Evolutionary conservation across 2,797 vertebrate genomes (phyloP).

Genomic region (Erpetoichthys calabaricus): DNA sequence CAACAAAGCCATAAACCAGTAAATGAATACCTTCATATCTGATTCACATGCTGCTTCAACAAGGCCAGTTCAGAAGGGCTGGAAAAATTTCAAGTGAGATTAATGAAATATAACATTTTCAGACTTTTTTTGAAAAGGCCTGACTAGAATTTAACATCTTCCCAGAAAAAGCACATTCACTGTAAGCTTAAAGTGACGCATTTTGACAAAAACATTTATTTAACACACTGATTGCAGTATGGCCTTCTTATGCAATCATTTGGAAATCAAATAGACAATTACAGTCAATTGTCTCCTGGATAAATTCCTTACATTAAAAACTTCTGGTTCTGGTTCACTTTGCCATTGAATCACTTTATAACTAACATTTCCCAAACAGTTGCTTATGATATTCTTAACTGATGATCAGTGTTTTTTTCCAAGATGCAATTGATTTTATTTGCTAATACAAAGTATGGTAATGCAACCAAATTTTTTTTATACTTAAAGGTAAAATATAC

Average conservation of each 20-base stretch:
- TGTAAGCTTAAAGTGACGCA: no score
- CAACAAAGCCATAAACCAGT: conserved; percentile 9
- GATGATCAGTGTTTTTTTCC: no score
- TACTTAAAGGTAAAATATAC: no score
- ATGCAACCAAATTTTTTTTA: no score
- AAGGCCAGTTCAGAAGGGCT: conserved; percentile 4
- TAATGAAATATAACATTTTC: background rate
- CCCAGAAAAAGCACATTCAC: no score
- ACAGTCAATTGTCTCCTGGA: no score
- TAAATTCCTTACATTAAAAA: conserved; percentile 12
- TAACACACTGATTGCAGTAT: background rate
- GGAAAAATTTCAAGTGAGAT: conserved; percentile 13
- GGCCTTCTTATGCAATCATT: background rate
- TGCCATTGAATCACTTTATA: background rate
- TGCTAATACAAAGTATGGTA: no score
- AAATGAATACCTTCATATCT: conserved; percentile 15
- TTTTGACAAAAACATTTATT: background rate
- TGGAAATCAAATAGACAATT: background rate
- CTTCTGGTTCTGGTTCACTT: background rate
- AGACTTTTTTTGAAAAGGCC: background rate
- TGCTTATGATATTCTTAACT: no score
- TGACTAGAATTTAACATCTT: no score
- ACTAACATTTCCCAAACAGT: no score
- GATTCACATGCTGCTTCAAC: conserved; percentile 1
- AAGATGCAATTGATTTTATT: no score